Conservation (phyloP, 2,888 invertebrate genomes). For the Tenthredo notha region DNA sequence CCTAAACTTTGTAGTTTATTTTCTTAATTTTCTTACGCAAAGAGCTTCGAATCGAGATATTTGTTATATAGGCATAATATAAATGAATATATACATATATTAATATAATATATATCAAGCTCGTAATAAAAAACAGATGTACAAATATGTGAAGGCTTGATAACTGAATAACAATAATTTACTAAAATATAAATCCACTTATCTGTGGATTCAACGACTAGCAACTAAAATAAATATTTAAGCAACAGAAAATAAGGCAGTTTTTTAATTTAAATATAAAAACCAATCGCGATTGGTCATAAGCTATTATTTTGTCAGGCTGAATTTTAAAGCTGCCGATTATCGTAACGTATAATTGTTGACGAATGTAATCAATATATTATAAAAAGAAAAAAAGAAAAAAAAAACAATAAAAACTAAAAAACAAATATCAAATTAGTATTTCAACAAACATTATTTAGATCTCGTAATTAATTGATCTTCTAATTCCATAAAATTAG, state of each 20-base stretch:
- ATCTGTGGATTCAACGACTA: slow-evolving; percentile 31
- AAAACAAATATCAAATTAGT: slow-evolving; percentile 17
- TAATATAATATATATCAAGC: slow-evolving; percentile 13
- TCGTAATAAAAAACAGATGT: slow-evolving; percentile 17
- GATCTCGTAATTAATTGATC: neutral
- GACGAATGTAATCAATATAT: slow-evolving; percentile 43
- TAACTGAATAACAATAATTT: neutral
- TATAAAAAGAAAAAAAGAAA: slow-evolving; percentile 7
- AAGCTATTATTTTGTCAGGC: slow-evolving; percentile 12
- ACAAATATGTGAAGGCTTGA: slow-evolving; percentile 45
- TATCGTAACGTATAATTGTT: slow-evolving; percentile 44
- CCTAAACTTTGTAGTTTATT: neutral
- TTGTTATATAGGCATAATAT: slow-evolving; percentile 25
- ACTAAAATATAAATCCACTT: neutral
- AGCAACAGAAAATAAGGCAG: slow-evolving; percentile 11
- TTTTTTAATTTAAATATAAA: neutral
- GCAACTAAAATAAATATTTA: neutral
- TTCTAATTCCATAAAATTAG: neutral
- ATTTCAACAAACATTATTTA: neutral
- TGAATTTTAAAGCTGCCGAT: slow-evolving; percentile 22
- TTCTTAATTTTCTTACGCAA: neutral
- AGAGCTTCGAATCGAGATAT: slow-evolving; percentile 26
- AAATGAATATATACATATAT: slow-evolving; percentile 27
- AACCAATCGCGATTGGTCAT: neutral
- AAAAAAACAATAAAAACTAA: neutral